Evolutionary conservation across 2,888 invertebrate species (phyloP), one percentile per base, ranked within the genome.

Genomic region (Diplolepis rosae): DNA sequence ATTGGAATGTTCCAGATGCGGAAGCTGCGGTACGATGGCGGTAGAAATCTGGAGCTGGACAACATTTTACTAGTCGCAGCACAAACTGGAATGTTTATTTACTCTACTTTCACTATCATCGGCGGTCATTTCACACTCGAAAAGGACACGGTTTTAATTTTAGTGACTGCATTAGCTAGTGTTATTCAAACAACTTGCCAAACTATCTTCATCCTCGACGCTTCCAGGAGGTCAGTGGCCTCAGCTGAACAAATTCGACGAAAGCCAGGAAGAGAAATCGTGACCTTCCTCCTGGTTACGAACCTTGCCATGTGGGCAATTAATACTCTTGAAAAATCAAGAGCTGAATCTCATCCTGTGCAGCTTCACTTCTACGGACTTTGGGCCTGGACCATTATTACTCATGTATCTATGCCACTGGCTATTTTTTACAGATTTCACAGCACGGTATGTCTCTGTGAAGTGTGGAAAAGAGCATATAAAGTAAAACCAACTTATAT

Each of bases 311-410:
- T 96, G 96, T 96, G 96, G 96, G 95, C 96, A 7, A 95, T 98
- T 77, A 97, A 96, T 85, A 97, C 97, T 0, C 90, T 98, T 84
- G 97, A 97, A 88, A 97, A 97, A 82, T 95, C 96, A 0, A 91
- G 96, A 24, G 95, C 97, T 0, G 96, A 97, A 84, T 96, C 96
- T 5, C 96, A 97, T 88, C 97, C 97, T 7, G 95, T 97, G 51
- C 97, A 98, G 89, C 89, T 97, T 78, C 94, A 96, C 84, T 97
- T 98, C 89, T 97, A 96, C 83, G 97, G 97, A 0, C 90, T 96
- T 45, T 97, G 96, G 96, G 96, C 96, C 35, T 98, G 97, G 97
- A 96, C 97, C 13, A 96, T 98, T 73, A 97, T 98, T 73, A 97
- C 96, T 0, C 97, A 98, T 85, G 96, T 98, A 1, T 96, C 96